Evolutionary conservation across 2,888 invertebrate species (phyloP), one percentile per base, ranked within the genome.

Genomic region (Pammene aurita): DNA sequence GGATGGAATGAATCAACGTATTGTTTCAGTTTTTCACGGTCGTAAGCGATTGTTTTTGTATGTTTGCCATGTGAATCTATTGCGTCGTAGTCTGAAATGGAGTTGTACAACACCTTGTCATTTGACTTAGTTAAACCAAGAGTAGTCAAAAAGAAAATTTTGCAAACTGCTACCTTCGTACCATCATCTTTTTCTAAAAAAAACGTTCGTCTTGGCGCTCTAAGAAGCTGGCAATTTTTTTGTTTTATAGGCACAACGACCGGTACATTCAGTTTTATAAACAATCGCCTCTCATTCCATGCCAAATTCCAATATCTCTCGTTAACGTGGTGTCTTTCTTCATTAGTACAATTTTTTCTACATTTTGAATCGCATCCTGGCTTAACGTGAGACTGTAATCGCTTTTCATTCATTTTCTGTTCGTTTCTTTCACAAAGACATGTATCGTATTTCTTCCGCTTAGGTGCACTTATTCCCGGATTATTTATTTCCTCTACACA

Each of bases 1-100:
- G 75, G 77, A 18, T 74, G 70, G 56, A 77, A 76, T 5, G 73
- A 76, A 66, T 74, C 73, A 18, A 77, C 66, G 34, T 76, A 74
- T 58, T 69, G 46, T 13, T 18, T 75, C 0, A 76, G 56, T 48
- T 73, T 57, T 67, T 72, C 38, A 1, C 75, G 74, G 70, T 76
- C 67, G 69, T 71, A 70, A 4, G 50, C 42, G 14, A 71, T 65
- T 14, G 70, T 74, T 64, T 75, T 77, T 16, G 66, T 57, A 34
- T 76, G 72, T 65, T 73, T 73, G 5, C 76, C 73, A 44, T 68
- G 58, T 7, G 14, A 16, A 48, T 48, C 48, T 1, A 7, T 6
- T 16, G 9, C 2, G n/a, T 46, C 46, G 4, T 48, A 1, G 9
- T 48, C 48, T 7, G 48, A 16, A 7, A 48, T 48, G 2, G 48